Evolutionary conservation across 2,888 invertebrate genomes (phyloP), one percentile per base, ranked within the genome.

Genomic region (Antheraea assamensis): DNA sequence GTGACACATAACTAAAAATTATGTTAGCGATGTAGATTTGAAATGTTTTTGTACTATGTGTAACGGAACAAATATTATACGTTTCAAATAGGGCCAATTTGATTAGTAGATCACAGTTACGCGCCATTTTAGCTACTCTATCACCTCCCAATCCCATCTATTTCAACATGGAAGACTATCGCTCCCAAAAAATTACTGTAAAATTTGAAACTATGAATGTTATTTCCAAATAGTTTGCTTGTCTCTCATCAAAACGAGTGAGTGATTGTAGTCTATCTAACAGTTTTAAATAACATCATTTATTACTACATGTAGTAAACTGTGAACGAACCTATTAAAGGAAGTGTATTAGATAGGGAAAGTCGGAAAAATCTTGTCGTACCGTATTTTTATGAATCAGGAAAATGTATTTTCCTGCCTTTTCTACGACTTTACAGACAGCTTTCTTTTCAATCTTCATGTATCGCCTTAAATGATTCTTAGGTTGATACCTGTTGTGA

Each of bases 321-420:
- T 68, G n/a, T 68, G 68, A 35, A 68, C 35, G 68, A 5, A 68
- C 68, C 68, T 68, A 35, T 68, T 24, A 68, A 68, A 13, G n/a
- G 66, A 30, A 30, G 19, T 66, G 31, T 17, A 19, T 19, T 31
- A 30, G 35, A 35, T n/a, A 68, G 68, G 68, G 68, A 68, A 68
- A 68, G 68, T 68, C 24, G n/a, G 68, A 35, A 35, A 35, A 68
- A 68, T 68, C 35, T 68, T 13, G 68, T 35, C 68, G 21, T n/a
- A n/a, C 68, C 19, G 61, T 64, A 30, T 68, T 68, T 68, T 68
- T 68, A 68, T 68, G 31, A 68, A 68, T 68, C 68, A 68, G 68
- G 68, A 68, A 68, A 35, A 68, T 35, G 8, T 21, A 68, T 68
- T 68, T 68, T 68, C 68, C 68, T 68, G 68, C 8, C 19, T 21